phyloP scores from a whole-genome alignment of 2,113 vertebrate genomes.

The Trematocara zebra region DNA sequence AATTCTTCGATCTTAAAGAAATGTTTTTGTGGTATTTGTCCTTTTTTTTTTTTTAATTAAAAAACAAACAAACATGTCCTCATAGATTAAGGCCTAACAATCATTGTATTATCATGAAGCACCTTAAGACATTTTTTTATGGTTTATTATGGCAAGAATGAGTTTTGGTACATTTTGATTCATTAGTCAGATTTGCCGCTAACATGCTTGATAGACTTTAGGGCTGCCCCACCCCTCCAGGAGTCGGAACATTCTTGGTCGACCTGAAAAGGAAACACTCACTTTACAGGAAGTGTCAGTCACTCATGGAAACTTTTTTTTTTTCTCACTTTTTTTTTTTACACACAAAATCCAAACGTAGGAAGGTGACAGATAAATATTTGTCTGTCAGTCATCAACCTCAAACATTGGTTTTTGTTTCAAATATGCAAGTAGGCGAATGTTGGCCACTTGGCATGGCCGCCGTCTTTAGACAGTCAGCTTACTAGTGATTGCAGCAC shows the following conservation, averaged over 20 bases:
- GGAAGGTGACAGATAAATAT: not conserved
- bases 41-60: not conserved
- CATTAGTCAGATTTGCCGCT: not conserved
- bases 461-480: not conserved
- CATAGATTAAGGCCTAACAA: slow-evolving; percentile 49
- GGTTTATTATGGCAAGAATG: slow-evolving; percentile 3
- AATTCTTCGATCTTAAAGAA: slow-evolving; percentile 41
- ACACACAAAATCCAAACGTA: not conserved
- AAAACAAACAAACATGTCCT: not conserved
- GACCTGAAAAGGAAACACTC: not conserved
- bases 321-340: not conserved
- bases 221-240: not conserved
- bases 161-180: not conserved
- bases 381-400: not conserved
- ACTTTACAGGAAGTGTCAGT: not conserved
- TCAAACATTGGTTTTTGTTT: not conserved
- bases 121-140: slow-evolving; percentile 50
- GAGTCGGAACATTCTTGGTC: not conserved
- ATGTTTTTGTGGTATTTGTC: slow-evolving; percentile 36
- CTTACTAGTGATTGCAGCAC: not conserved
- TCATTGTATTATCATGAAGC: slow-evolving; percentile 52
- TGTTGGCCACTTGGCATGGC: not conserved
- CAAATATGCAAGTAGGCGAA: not conserved
- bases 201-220: not conserved
- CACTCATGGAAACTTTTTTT: not conserved